phyloP scores from a whole-genome alignment of 2,797 vertebrate genomes.

The Manis javanica region DNA sequence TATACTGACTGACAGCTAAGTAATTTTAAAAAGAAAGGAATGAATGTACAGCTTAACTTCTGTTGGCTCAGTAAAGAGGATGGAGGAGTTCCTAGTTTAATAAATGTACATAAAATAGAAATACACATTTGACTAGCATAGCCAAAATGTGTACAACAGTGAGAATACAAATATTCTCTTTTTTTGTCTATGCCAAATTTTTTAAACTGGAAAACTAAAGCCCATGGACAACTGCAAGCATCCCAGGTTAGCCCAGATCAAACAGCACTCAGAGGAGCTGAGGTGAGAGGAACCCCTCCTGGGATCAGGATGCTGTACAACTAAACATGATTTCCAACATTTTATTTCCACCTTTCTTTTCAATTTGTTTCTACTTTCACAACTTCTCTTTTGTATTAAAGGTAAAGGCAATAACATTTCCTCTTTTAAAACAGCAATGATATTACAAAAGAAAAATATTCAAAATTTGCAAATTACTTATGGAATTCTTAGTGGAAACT shows the following conservation, averaged over 20 bases:
- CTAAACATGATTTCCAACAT: not conserved
- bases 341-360: slow-evolving; percentile 38
- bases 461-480: slow-evolving; percentile 54
- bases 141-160: slow-evolving; percentile 23
- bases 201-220: slow-evolving; percentile 46
- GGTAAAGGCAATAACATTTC: not conserved
- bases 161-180: not conserved
- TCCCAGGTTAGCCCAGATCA: not conserved
- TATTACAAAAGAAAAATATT: slow-evolving; percentile 36
- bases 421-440: slow-evolving; percentile 50
- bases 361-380: not conserved
- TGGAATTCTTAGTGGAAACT: slow-evolving; percentile 56
- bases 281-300: not conserved
- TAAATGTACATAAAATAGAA: slow-evolving; percentile 49
- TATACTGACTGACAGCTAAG: slow-evolving; percentile 56
- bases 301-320: not conserved
- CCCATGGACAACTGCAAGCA: not conserved
- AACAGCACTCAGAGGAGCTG: not conserved
- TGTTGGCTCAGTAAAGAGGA: slow-evolving; percentile 30
- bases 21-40: slow-evolving; percentile 62
- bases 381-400: slow-evolving; percentile 41
- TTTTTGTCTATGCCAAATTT: not conserved
- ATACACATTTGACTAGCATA: slow-evolving; percentile 17
- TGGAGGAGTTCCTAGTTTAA: slow-evolving; percentile 25
- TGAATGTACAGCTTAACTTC: slow-evolving; percentile 55